Conservation (phyloP, 1,140 invertebrate genomes). For the Anadara kagoshimensis region DNA sequence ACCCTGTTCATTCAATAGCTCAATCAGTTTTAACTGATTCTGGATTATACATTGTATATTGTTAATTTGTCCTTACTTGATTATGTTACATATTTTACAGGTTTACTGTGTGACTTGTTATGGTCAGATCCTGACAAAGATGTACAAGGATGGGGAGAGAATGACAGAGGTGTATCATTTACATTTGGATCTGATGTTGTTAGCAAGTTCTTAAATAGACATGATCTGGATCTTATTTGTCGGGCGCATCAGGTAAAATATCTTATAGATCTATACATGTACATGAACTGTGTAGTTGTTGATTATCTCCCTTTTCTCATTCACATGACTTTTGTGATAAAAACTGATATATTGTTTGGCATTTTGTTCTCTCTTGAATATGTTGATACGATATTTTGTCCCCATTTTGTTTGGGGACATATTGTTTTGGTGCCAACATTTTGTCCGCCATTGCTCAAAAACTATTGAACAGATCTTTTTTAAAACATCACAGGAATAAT, state of each 20-base stretch:
- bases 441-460: too few species aligned
- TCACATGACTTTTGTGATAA: not conserved
- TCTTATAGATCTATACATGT: not conserved
- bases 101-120: slow-evolving; percentile 94
- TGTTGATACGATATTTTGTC: too few species aligned
- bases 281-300: not conserved
- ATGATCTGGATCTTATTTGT: slow-evolving; percentile 79
- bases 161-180: slow-evolving; percentile 78
- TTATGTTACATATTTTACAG: slow-evolving; percentile 36
- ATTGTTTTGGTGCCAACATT: too few species aligned
- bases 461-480: too few species aligned
- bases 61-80: too few species aligned
- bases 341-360: not conserved
- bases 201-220: slow-evolving; percentile 75
- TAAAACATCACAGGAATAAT: too few species aligned
- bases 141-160: slow-evolving; percentile 78
- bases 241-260: slow-evolving; percentile 77
- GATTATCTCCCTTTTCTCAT: not conserved
- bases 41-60: too few species aligned
- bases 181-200: slow-evolving; percentile 77
- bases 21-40: too few species aligned
- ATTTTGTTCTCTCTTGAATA: not conserved
- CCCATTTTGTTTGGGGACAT: too few species aligned
- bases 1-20: too few species aligned
- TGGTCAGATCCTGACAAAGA: slow-evolving; percentile 98